Conservation (phyloP, 2,113 vertebrate species). For the Neotoma lepida region DNA sequence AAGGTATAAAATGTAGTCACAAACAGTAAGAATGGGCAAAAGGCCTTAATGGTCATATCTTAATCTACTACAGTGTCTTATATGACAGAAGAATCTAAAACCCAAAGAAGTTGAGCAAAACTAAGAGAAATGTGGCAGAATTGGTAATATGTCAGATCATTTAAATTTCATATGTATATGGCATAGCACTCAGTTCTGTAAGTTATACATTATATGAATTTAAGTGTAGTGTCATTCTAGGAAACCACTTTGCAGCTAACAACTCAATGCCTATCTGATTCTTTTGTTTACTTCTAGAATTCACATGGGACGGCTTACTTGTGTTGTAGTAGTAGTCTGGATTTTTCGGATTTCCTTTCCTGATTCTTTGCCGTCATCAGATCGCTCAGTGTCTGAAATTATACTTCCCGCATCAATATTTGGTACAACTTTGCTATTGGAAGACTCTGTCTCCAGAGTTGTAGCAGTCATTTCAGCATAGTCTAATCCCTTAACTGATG, state of each 20-base stretch:
- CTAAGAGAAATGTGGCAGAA: background rate
- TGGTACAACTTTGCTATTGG: conserved; percentile 83
- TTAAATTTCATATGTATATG: background rate
- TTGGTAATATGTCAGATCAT: background rate
- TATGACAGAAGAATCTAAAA: background rate
- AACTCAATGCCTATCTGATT: background rate
- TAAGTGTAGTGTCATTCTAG: background rate
- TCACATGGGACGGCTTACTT: conserved; percentile 85
- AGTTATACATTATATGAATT: background rate
- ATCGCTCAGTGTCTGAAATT: conserved; percentile 95
- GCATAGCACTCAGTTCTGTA: background rate
- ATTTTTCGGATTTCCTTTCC: conserved; percentile 97
- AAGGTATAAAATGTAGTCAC: background rate
- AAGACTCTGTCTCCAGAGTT: conserved; percentile 84
- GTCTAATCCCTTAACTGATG: conserved; percentile 85
- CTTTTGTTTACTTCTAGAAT: background rate
- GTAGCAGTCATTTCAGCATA: conserved; percentile 86
- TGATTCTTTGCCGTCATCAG: conserved; percentile 95
- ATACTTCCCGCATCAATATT: conserved; percentile 87
- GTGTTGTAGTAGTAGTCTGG: conserved; percentile 97
- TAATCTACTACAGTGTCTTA: background rate
- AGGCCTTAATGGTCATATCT: background rate
- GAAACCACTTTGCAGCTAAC: background rate
- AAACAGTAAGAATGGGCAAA: background rate
- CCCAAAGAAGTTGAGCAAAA: conserved; percentile 27